A percentile compares a stretch with the other conserved stretches of the same genome.
These are phyloP conservation scores for Euwallacea similis DNA, from an alignment of 1,140 invertebrate species.

Conservation along the genomic window DNA sequence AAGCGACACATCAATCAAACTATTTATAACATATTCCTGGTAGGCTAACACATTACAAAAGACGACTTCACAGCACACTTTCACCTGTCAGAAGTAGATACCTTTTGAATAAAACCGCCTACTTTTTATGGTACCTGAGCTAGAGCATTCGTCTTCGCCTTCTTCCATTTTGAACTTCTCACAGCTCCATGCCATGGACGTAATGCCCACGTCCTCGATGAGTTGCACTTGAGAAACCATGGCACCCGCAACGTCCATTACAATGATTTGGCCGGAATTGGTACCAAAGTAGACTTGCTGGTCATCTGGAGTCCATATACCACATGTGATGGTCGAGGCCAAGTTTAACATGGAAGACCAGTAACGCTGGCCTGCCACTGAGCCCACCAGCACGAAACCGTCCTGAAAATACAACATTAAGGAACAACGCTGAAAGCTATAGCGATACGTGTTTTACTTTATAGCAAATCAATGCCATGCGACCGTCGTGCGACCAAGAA, in stretches of 20 bases:
- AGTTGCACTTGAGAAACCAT: conserved; percentile 92
- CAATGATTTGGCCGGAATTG: conserved; percentile 88
- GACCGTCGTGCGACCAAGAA: conserved; percentile 97
- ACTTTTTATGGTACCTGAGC: conserved; percentile 41
- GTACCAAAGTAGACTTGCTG: conserved; percentile 97
- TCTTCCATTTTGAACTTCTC: conserved; percentile 99
- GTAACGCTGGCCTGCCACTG: conserved; percentile 94
- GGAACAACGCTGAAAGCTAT: neutral
- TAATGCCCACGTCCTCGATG: conserved; percentile 77
- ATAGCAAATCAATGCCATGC: conserved; percentile 98
- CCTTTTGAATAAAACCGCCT: conserved; percentile 35
- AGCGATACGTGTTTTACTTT: conserved; percentile 62
- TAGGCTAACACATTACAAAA: conserved; percentile 10
- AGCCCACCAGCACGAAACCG: conserved; percentile 94
- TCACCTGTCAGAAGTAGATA: conserved; percentile 8
- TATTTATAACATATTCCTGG: neutral
- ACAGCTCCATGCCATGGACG: conserved; percentile 93
- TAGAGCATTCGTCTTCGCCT: conserved; percentile 64
- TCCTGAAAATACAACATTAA: conserved; percentile 62
- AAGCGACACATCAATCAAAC: neutral
- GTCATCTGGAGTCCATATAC: conserved; percentile 97
- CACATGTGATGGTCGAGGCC: conserved; percentile 91
- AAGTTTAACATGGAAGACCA: conserved; percentile 98
- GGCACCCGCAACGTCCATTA: conserved; percentile 94
- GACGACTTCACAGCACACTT: conserved; percentile 6